Conservation (phyloP, 2,113 vertebrate genomes). For the Pontoporia blainvillei region DNA sequence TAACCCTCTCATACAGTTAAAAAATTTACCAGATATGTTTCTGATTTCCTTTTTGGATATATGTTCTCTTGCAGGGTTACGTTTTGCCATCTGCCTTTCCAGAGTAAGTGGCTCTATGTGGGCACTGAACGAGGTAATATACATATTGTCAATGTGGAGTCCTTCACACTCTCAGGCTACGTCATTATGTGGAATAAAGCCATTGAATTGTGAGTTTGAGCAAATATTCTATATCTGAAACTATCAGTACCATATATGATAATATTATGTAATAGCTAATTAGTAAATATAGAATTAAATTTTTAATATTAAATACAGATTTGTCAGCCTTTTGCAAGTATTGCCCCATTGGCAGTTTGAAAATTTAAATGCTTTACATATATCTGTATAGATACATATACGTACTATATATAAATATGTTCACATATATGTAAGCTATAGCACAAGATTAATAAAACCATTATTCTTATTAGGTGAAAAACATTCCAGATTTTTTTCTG, state of each 20-base stretch:
- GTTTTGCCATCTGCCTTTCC: constrained; percentile 99
- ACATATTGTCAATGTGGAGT: constrained; percentile 99
- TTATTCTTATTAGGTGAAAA: not conserved
- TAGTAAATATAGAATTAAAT: not conserved
- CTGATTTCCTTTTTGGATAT: not conserved
- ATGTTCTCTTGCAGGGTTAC: constrained; percentile 91
- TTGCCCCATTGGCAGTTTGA: not conserved
- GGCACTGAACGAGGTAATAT: constrained; percentile 98
- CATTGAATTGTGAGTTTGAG: constrained; percentile 97
- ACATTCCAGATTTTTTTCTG: not conserved
- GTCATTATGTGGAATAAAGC: constrained; percentile 99
- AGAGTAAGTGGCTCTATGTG: constrained; percentile 99
- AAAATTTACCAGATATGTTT: not conserved
- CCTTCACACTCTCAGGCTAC: constrained; percentile 99
- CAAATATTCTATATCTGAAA: constrained; percentile 38
- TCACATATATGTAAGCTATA: not conserved
- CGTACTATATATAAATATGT: not conserved
- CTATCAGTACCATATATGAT: not conserved
- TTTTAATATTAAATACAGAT: not conserved
- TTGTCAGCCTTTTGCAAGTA: not conserved
- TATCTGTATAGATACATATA: not conserved
- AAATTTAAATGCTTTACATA: not conserved
- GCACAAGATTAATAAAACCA: not conserved
- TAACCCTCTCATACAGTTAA: not conserved
- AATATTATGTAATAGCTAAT: not conserved